These are phyloP conservation scores for Acrocera orbiculus DNA, from an alignment of 2,888 invertebrate genomes.

Conservation along the genomic window DNA sequence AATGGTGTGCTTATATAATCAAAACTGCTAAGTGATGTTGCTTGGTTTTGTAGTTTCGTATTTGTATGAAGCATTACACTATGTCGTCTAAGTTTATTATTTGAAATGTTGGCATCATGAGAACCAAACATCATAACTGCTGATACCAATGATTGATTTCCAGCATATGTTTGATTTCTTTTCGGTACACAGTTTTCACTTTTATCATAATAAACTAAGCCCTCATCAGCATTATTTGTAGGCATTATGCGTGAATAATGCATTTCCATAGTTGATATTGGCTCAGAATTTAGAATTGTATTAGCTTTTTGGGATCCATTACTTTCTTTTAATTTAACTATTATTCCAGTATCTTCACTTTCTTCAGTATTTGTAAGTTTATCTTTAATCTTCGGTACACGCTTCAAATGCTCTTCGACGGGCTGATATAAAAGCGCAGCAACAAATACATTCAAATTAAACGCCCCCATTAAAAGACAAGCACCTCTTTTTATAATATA, in stretches of 20 bases:
- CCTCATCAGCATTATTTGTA: constrained; percentile 17
- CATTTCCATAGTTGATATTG: too few relatives aligned
- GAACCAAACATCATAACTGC: too few relatives aligned
- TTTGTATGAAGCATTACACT: constrained; percentile 29
- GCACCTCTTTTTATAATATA: too few relatives aligned
- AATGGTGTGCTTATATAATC: constrained; percentile 73
- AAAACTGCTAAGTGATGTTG: constrained; percentile 64
- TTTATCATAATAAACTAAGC: too few relatives aligned
- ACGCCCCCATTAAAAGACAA: constrained; percentile 61
- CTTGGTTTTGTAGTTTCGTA: constrained; percentile 41
- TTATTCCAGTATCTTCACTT: constrained; percentile 26
- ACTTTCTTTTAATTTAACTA: constrained; percentile 23
- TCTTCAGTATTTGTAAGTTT: constrained; percentile 25
- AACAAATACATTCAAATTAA: constrained; percentile 69
- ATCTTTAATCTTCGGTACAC: constrained; percentile 33
- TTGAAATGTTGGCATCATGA: too few relatives aligned
- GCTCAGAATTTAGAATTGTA: too few relatives aligned
- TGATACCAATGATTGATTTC: constrained; percentile 38
- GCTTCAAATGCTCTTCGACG: constrained; percentile 61
- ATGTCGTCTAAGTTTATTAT: constrained; percentile 19
- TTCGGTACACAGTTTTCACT: constrained; percentile 36
- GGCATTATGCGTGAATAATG: too few relatives aligned
- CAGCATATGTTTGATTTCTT: constrained; percentile 29
- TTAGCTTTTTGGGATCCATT: too few relatives aligned
- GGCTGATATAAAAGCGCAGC: constrained; percentile 72